Evolutionary conservation across 2,888 invertebrate genomes (phyloP).

Genomic region (Drosophila quinaria): DNA sequence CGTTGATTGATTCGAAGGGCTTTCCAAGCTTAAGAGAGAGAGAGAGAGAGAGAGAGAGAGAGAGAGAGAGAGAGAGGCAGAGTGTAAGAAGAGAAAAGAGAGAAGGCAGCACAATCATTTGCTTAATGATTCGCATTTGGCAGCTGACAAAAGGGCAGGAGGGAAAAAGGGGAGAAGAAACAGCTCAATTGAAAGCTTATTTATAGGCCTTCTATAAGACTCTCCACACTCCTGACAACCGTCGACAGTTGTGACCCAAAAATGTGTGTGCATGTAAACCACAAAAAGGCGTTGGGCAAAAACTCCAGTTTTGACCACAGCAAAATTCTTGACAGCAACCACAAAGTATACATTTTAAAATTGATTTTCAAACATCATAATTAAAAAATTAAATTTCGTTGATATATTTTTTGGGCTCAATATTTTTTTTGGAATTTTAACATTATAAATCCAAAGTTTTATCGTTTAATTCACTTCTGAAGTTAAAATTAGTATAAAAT

Average conservation of each 20-base stretch:
- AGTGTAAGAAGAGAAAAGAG: neutral
- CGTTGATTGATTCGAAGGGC: slow-evolving; percentile 77
- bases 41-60: neutral
- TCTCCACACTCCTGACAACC: slow-evolving; percentile 34
- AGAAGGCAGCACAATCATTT: slow-evolving; percentile 36
- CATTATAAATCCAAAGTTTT: no score
- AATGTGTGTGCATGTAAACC: slow-evolving; percentile 36
- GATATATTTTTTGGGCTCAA: no score
- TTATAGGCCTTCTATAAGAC: slow-evolving; percentile 52
- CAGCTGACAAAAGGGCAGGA: slow-evolving; percentile 57
- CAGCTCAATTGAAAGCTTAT: slow-evolving; percentile 75
- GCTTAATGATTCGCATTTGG: slow-evolving; percentile 60
- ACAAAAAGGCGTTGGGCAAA: slow-evolving; percentile 30
- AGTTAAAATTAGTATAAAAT: no score
- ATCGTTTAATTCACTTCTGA: no score
- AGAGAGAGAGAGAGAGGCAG: neutral
- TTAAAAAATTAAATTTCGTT: no score
- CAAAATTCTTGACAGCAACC: slow-evolving; percentile 47
- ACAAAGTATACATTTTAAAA: slow-evolving; percentile 27
- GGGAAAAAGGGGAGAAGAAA: neutral
- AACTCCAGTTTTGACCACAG: slow-evolving; percentile 50
- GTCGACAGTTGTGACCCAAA: slow-evolving; percentile 64
- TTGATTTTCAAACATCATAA: no score
- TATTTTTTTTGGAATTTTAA: no score
- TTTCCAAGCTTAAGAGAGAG: slow-evolving; percentile 15